These are phyloP conservation scores for Cotesia chilonis DNA, from an alignment of 1,140 invertebrate genomes.

Conservation along the genomic window DNA sequence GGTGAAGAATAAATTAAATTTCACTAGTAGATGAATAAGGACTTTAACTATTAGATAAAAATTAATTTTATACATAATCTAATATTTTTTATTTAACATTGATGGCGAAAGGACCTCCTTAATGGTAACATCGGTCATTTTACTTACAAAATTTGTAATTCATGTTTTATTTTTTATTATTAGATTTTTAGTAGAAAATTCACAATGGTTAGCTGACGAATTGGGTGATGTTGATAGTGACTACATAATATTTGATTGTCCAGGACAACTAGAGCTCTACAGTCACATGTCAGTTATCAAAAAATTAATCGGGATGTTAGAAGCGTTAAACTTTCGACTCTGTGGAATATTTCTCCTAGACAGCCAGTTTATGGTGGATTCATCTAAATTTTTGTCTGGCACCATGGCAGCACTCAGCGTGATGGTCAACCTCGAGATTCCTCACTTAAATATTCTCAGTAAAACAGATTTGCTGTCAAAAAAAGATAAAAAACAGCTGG, in stretches of 20 bases:
- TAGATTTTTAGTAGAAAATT: slow-evolving; percentile 89
- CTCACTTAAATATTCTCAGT: slow-evolving; percentile 92
- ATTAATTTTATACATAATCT: too few species aligned
- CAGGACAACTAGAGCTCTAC: slow-evolving; percentile 98
- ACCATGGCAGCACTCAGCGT: slow-evolving; percentile 93
- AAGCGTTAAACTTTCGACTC: slow-evolving; percentile 88
- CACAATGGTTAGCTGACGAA: slow-evolving; percentile 89
- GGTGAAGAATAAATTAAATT: too few species aligned
- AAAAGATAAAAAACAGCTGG: slow-evolving; percentile 80
- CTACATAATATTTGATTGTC: slow-evolving; percentile 98
- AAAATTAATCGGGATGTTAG: slow-evolving; percentile 82
- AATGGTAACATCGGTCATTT: not conserved
- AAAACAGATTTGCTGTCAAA: slow-evolving; percentile 96
- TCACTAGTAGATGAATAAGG: too few species aligned
- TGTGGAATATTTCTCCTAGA: slow-evolving; percentile 95
- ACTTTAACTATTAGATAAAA: too few species aligned
- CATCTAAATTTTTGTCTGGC: slow-evolving; percentile 94
- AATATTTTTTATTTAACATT: not conserved
- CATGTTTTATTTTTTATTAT: slow-evolving; percentile 51
- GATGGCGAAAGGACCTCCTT: not conserved
- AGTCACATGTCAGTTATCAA: slow-evolving; percentile 93
- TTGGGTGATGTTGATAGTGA: slow-evolving; percentile 85
- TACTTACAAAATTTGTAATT: too few species aligned
- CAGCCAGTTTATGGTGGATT: slow-evolving; percentile 96
- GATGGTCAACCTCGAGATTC: slow-evolving; percentile 95